Conservation (phyloP, 2,797 vertebrate genomes). For the Myiotriccus ornatus region DNA sequence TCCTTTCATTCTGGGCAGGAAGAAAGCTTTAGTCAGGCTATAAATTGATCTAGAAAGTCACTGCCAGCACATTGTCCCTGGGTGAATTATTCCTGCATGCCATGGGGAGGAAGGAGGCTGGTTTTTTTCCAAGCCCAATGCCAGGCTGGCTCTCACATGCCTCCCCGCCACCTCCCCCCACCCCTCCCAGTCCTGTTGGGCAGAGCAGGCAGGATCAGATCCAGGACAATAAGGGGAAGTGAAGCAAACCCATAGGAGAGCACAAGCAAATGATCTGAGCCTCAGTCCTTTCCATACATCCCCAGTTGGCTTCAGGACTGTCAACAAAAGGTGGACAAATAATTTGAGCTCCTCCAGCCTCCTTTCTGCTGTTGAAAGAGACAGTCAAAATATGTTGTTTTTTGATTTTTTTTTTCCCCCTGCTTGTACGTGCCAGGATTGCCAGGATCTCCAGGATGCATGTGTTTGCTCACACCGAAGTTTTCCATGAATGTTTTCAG, state of each 20-base stretch:
- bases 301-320: not conserved
- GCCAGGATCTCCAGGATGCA: not conserved
- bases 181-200: not conserved
- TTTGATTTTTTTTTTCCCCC: not conserved
- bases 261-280: constrained; percentile 7
- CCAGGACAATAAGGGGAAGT: not conserved
- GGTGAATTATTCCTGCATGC: not conserved
- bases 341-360: not conserved
- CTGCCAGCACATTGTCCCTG: not conserved
- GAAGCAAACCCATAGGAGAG: not conserved
- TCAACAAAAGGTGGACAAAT: not conserved
- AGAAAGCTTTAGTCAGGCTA: constrained; percentile 6
- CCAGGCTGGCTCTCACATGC: not conserved
- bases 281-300: not conserved
- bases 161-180: not conserved
- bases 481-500: not conserved
- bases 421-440: not conserved
- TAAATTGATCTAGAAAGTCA: not conserved
- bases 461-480: not conserved
- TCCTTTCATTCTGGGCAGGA: not conserved
- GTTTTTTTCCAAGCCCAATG: not conserved
- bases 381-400: not conserved
- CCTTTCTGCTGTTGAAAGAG: not conserved
- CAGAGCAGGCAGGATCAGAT: not conserved
- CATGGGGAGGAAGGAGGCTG: not conserved